phyloP scores from a whole-genome alignment of 2,113 vertebrate genomes.

The Pipra filicauda region DNA sequence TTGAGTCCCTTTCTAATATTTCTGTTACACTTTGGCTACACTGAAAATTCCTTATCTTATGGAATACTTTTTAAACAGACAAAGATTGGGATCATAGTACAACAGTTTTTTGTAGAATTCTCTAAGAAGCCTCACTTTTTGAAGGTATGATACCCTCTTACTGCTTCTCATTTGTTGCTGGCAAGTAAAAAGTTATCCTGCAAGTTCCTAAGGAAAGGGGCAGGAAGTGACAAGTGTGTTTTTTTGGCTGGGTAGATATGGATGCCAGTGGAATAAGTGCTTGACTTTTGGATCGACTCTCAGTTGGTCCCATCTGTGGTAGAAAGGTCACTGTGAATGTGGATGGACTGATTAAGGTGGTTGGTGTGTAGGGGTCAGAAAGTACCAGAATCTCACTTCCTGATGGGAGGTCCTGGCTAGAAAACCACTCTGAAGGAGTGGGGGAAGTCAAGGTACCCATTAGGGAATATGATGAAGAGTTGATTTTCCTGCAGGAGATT shows the following conservation, averaged over 20 bases:
- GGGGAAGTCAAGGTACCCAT: background rate
- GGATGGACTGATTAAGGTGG: background rate
- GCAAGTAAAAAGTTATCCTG: background rate
- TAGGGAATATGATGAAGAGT: background rate
- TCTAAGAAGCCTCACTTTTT: background rate
- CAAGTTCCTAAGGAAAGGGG: background rate
- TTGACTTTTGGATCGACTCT: background rate
- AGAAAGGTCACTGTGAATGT: background rate
- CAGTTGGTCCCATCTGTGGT: background rate
- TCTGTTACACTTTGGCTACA: background rate
- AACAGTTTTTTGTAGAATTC: background rate
- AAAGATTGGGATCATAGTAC: background rate
- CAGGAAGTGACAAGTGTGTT: background rate
- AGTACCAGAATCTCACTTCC: background rate
- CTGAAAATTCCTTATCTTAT: background rate
- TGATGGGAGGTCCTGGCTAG: background rate
- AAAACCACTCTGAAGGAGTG: background rate
- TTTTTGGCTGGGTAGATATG: background rate
- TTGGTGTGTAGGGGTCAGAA: background rate
- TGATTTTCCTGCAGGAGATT: background rate
- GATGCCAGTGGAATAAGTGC: background rate
- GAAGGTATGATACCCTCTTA: background rate
- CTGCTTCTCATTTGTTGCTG: background rate
- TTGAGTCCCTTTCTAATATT: background rate
- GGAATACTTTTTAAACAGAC: background rate